A percentile compares a stretch with the other conserved stretches of the same genome.
Evolutionary conservation across 2,113 vertebrate genomes (phyloP).

Genomic region (Corvus hawaiiensis): DNA sequence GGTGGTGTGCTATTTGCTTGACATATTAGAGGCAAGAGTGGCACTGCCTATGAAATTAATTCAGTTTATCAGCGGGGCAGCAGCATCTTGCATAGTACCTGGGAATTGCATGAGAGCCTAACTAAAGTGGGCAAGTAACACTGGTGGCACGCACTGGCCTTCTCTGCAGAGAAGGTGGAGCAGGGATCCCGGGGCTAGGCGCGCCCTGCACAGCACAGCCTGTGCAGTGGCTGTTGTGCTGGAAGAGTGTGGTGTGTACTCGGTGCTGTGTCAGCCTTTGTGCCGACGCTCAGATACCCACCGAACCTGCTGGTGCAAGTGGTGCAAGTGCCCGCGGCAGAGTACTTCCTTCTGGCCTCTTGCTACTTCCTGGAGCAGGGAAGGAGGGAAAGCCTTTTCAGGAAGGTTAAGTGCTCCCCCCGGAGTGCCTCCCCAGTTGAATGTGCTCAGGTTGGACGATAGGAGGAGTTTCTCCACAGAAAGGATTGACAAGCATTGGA

Average conservation of each 20-base stretch:
- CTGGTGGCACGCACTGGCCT: neutral
- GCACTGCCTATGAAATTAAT: neutral
- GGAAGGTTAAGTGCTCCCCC: neutral
- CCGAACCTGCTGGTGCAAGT: neutral
- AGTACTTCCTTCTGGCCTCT: accelerated
- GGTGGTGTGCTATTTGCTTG: neutral
- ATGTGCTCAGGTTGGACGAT: neutral
- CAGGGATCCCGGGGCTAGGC: accelerated
- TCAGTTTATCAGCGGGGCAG: neutral
- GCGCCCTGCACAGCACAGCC: accelerated
- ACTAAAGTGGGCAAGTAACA: accelerated
- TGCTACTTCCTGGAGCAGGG: too few species aligned
- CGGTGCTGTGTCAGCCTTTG: neutral
- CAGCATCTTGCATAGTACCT: neutral
- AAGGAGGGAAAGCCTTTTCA: too few species aligned
- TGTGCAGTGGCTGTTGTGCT: neutral
- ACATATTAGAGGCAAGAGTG: neutral
- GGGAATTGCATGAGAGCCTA: neutral
- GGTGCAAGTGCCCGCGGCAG: accelerated
- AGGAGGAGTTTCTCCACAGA: neutral
- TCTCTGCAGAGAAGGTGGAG: neutral
- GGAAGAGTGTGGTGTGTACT: neutral
- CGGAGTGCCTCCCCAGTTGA: neutral
- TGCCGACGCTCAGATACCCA: accelerated
- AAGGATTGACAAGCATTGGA: neutral